Evolutionary conservation across 2,113 vertebrate species (phyloP).

Genomic region (Indicator indicator): DNA sequence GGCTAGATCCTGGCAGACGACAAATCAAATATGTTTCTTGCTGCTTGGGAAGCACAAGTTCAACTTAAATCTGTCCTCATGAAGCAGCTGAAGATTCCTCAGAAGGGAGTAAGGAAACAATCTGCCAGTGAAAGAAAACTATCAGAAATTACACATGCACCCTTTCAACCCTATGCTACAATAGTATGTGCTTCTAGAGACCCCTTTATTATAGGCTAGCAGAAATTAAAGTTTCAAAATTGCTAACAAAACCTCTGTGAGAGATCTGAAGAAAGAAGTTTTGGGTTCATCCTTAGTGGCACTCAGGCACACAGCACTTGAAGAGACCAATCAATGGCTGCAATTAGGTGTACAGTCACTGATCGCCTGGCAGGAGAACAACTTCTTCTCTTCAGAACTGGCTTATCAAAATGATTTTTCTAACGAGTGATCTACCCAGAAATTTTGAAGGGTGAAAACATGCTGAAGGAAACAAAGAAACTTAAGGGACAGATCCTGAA

Average conservation of each 20-base stretch:
- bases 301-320: not conserved
- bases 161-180: not conserved
- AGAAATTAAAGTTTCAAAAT: not conserved
- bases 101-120: not conserved
- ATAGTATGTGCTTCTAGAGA: not conserved
- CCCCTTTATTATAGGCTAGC: not conserved
- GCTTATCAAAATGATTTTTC: not conserved
- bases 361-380: not conserved
- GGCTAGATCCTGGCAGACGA: not conserved
- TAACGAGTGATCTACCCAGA: not conserved
- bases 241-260: not conserved
- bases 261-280: not conserved
- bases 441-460: not conserved
- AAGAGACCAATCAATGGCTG: not conserved
- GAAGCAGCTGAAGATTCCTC: not conserved
- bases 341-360: not conserved
- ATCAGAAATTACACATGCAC: not conserved
- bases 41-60: not conserved
- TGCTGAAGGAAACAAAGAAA: not conserved
- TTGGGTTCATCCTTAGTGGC: not conserved
- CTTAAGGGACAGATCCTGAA: not conserved
- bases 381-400: not conserved
- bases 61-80: not conserved
- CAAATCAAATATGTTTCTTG: accelerated
- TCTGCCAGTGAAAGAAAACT: not conserved